Base-by-base conservation (phyloP, 37 sponge, comb jelly and placozoan species). In the Ianthella basta region DNA sequence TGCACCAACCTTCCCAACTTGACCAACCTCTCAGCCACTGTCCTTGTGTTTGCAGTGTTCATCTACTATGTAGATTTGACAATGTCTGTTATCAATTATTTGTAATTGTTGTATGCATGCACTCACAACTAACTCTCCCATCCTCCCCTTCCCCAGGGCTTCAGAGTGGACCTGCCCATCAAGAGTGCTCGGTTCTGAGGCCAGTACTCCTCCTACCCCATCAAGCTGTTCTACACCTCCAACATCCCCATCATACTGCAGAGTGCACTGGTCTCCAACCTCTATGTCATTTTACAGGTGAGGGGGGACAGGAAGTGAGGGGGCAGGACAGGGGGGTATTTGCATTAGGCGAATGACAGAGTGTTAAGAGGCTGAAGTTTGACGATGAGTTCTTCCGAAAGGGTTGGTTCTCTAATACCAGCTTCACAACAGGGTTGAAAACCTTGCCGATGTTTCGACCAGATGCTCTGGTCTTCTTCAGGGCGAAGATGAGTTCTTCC, bases 221-320 rank as follows among this genome's bases (percentile, higher is more conserved):
- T 98, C 92, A 98, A 96, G 84, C 85, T 98, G 69, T 96, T 98
- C 88, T 98, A 96, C 86, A 98, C 96, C 23, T 94, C 96, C 55
- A 96, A 98, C 80, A 98, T 94, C 41, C 99, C 99, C 67, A 96
- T 98, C 86, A 98, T 95, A 32, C 87, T 98, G 19, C 98, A 97
- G 90, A 89, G 90, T 50, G 98, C 96, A 35, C 88, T 98, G 19
- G 94, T 98, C 56, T 96, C 94, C 18, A 95, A 98, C 89, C 84
- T 98, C 59, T 98, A 93, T 79, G 79, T 98, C 84, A 95, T 95
- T 6, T 98, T 96, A 16, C 98, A 92, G 91, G 96, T 96, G 82
- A 60, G 74, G 27, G 15, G 50, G 50, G 50, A 44, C 50, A 44
- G 50, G 50, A 44, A 44, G 50, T 44, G 50, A 44, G 74, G 20